Conservation (phyloP, 2,888 invertebrate genomes). For the Eutolmus rufibarbis region DNA sequence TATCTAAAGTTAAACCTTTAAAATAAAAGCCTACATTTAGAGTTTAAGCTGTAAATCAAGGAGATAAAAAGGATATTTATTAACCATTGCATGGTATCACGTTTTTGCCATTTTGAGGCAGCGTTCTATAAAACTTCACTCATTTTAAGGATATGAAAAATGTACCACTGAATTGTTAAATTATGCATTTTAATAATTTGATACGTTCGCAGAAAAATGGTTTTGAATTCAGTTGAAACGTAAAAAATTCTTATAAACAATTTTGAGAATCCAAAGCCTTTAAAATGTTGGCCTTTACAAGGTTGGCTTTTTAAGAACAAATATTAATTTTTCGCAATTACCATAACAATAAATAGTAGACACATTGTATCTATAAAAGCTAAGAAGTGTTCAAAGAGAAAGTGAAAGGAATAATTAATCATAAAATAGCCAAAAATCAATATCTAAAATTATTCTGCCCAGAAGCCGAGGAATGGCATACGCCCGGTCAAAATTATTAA, state of each 20-base stretch:
- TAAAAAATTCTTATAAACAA: neutral
- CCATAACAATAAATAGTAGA: neutral
- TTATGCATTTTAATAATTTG: neutral
- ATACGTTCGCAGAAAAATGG: neutral
- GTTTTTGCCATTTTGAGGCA: neutral
- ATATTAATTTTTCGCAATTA: neutral
- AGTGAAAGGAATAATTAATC: neutral
- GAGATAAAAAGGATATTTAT: neutral
- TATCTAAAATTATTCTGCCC: neutral
- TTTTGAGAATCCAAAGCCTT: neutral
- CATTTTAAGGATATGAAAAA: no score
- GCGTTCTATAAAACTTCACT: neutral
- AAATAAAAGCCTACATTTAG: neutral
- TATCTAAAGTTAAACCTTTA: neutral
- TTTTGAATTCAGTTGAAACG: no score
- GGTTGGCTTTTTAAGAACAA: neutral
- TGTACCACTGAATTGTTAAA: no score
- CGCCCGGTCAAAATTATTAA: neutral
- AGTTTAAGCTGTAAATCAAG: neutral
- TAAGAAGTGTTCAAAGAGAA: neutral
- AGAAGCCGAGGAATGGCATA: neutral
- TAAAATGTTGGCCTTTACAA: no score
- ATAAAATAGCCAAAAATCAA: neutral
- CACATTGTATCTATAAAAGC: neutral
- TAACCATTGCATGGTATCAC: neutral